Conservation (phyloP, 2,888 invertebrate species). For the Tinea trinotella region DNA sequence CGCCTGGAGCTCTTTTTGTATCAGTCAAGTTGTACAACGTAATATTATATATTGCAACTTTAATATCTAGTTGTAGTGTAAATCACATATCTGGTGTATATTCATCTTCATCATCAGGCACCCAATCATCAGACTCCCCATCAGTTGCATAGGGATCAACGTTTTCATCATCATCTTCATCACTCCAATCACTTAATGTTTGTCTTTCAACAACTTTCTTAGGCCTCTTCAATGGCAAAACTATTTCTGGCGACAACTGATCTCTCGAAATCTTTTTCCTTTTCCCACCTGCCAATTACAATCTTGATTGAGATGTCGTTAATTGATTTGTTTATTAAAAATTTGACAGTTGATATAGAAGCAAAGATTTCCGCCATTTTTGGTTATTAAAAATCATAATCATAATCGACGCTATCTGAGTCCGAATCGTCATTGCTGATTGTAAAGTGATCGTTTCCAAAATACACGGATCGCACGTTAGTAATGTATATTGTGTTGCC, state of each 20-base stretch:
- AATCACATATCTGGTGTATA: too few relatives aligned
- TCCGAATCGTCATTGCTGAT: too few relatives aligned
- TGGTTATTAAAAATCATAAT: constrained; percentile 50
- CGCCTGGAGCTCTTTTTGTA: too few relatives aligned
- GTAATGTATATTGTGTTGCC: constrained; percentile 55
- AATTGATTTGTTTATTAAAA: constrained; percentile 2
- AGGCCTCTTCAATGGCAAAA: constrained; percentile 37
- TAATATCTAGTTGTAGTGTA: too few relatives aligned
- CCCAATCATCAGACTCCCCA: constrained; percentile 61
- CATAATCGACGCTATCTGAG: constrained; percentile 57
- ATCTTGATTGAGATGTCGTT: not conserved
- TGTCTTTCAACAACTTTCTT: constrained; percentile 33
- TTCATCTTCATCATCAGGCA: too few relatives aligned
- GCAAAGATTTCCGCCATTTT: not conserved
- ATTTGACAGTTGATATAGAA: not conserved
- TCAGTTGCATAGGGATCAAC: constrained; percentile 62
- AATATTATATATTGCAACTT: too few relatives aligned
- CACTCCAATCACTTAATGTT: constrained; percentile 31
- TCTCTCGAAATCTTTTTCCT: not conserved
- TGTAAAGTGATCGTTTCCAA: constrained; percentile 50
- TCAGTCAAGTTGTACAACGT: too few relatives aligned
- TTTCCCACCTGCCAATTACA: constrained; percentile 1
- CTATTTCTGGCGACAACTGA: constrained; percentile 9
- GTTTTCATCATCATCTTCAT: constrained; percentile 34
- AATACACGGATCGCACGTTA: constrained; percentile 53